These are phyloP conservation scores for Beroe ovata DNA, from an alignment of 37 sponge, comb jelly and placozoan species.

Conservation along the genomic window DNA sequence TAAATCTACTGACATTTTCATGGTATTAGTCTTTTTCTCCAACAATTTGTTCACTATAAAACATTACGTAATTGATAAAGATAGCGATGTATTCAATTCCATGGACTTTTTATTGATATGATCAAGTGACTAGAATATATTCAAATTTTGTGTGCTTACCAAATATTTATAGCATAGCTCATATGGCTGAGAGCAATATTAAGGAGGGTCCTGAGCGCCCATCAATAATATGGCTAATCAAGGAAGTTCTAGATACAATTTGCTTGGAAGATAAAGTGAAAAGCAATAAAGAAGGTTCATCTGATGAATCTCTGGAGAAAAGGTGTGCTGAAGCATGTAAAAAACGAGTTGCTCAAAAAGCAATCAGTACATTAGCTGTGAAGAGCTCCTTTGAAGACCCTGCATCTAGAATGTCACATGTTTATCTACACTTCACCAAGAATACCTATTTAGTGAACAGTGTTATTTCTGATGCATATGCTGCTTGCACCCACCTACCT, in stretches of 20 bases:
- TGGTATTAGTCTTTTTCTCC: too few species aligned
- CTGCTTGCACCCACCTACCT: slow-evolving; percentile 52
- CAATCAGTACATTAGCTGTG: slow-evolving; percentile 4
- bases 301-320: slow-evolving; percentile 48
- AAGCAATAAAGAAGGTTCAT: slow-evolving; percentile 53
- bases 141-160: too few species aligned
- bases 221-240: slow-evolving; percentile 48
- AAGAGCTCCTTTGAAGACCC: slow-evolving; percentile 51
- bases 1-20: too few species aligned
- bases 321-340: slow-evolving; percentile 54
- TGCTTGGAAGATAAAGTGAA: slow-evolving; percentile 61
- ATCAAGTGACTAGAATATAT: too few species aligned
- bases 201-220: slow-evolving; percentile 28
- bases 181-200: slow-evolving; percentile 8
- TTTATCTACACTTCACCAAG: slow-evolving; percentile 49
- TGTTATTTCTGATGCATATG: slow-evolving; percentile 53
- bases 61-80: too few species aligned
- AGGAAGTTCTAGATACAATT: slow-evolving; percentile 39
- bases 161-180: background rate
- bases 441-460: slow-evolving; percentile 56
- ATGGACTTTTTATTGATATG: background rate
- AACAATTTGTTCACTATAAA: too few species aligned
- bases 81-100: too few species aligned
- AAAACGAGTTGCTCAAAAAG: slow-evolving; percentile 24
- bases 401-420: slow-evolving; percentile 36